These are phyloP conservation scores for Spea multiplicata DNA, from an alignment of 2,113 vertebrate species.

Conservation along the genomic window DNA sequence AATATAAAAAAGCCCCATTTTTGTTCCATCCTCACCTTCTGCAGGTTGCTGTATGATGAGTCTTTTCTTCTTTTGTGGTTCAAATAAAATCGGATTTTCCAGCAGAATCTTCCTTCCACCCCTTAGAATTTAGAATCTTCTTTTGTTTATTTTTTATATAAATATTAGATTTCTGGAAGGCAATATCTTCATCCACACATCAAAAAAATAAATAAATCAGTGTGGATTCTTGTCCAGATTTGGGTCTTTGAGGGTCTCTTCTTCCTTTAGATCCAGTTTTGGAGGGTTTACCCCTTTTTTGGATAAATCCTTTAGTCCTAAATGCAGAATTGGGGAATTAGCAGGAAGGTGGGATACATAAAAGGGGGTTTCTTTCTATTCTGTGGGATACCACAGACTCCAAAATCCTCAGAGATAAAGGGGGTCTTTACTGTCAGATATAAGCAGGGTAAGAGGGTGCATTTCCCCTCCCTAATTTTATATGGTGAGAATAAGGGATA, in stretches of 20 bases:
- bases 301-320: slow-evolving; percentile 28
- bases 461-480: slow-evolving; percentile 19
- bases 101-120: background rate
- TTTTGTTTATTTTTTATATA: slow-evolving; percentile 3
- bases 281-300: slow-evolving; percentile 1
- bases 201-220: background rate
- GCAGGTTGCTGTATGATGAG: slow-evolving; percentile 29
- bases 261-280: slow-evolving; percentile 20
- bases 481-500: slow-evolving; percentile 40
- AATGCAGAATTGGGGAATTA: slow-evolving; percentile 14
- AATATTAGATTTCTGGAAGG: background rate
- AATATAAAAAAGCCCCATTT: too few relatives aligned
- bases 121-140: background rate
- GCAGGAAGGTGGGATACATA: slow-evolving; percentile 1
- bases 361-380: slow-evolving; percentile 9
- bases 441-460: slow-evolving; percentile 23
- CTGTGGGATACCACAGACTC: slow-evolving; percentile 15
- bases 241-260: slow-evolving; percentile 28
- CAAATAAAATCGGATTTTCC: background rate
- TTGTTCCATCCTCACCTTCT: slow-evolving; percentile 34
- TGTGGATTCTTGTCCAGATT: slow-evolving; percentile 17
- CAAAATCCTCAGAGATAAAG: slow-evolving; percentile 28
- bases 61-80: slow-evolving; percentile 35
- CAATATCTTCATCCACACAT: background rate
- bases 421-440: slow-evolving; percentile 17